Conservation (phyloP, 2,797 vertebrate genomes). For the Cottoperca gobio region DNA sequence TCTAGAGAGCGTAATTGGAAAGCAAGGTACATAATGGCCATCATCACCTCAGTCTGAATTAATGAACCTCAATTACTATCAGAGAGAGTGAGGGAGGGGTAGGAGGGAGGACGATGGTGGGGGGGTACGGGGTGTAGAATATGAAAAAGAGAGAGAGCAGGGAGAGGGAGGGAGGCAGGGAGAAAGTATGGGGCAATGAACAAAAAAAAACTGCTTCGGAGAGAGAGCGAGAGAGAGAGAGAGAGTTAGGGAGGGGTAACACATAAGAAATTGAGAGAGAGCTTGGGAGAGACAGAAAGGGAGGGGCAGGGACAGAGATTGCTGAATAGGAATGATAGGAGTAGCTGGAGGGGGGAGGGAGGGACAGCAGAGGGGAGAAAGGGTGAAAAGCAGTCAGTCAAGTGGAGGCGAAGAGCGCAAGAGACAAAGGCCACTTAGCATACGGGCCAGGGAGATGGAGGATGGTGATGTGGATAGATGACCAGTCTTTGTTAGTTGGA, state of each 20-base stretch:
- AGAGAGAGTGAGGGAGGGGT: conserved; percentile 79
- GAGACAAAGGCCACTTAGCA: conserved; percentile 87
- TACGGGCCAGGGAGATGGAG: conserved; percentile 83
- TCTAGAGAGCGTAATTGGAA: conserved; percentile 99
- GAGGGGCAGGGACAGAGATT: conserved; percentile 74
- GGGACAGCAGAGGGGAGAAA: conserved; percentile 78
- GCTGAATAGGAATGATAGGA: conserved; percentile 80
- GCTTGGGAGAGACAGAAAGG: conserved; percentile 69
- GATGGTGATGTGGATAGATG: conserved; percentile 87
- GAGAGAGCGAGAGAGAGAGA: too few species aligned
- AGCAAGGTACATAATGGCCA: conserved; percentile 99
- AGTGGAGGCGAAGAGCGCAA: conserved; percentile 83
- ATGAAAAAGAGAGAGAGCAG: conserved; percentile 76
- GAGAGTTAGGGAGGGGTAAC: conserved; percentile 74
- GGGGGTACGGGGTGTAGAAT: conserved; percentile 69
- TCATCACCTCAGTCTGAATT: conserved; percentile 98
- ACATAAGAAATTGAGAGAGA: conserved; percentile 77
- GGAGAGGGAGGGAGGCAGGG: conserved; percentile 61
- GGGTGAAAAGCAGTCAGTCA: conserved; percentile 84
- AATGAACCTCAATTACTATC: conserved; percentile 90
- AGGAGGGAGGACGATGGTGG: conserved; percentile 70
- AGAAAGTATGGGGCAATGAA: conserved; percentile 80
- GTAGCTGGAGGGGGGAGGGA: conserved; percentile 64
- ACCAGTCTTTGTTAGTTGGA: conserved; percentile 86
- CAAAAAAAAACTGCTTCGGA: conserved; percentile 74